phyloP scores from a whole-genome alignment of 2,888 invertebrate genomes.

The Entomobrya multifasciata region DNA sequence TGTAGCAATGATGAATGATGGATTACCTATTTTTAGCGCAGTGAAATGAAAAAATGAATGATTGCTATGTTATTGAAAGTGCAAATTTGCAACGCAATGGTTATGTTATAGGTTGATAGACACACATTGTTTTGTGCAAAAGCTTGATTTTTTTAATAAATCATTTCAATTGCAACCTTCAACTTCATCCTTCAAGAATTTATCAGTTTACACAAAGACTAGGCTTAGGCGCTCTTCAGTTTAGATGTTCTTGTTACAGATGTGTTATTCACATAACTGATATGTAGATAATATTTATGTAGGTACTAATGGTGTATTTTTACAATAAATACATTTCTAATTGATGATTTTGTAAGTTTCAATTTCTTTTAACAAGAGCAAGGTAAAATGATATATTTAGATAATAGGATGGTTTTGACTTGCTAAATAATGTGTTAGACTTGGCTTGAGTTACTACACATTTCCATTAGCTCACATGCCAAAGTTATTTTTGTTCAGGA shows the following conservation, averaged over 20 bases:
- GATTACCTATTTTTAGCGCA: constrained; percentile 9
- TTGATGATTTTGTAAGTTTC: background rate
- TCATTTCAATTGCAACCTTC: background rate
- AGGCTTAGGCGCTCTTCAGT: no score
- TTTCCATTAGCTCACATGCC: no score
- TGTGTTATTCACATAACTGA: background rate
- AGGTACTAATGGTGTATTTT: no score
- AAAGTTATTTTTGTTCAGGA: background rate
- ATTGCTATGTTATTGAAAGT: constrained; percentile 9
- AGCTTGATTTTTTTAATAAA: background rate
- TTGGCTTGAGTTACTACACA: background rate
- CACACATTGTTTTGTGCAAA: no score
- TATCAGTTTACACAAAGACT: no score
- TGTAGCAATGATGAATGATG: no score
- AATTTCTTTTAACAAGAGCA: constrained; percentile 5
- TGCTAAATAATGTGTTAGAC: no score
- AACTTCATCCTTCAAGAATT: constrained; percentile 37
- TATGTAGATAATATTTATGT: background rate
- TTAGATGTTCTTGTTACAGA: constrained; percentile 5
- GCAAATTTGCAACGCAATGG: background rate
- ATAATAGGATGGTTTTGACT: no score
- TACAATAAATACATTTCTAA: background rate
- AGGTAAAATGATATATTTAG: no score
- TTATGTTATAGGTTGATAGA: background rate
- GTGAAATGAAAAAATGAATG: constrained; percentile 43